These are phyloP conservation scores for Cynaeus angustus DNA, from an alignment of 2,888 invertebrate genomes.

Conservation along the genomic window DNA sequence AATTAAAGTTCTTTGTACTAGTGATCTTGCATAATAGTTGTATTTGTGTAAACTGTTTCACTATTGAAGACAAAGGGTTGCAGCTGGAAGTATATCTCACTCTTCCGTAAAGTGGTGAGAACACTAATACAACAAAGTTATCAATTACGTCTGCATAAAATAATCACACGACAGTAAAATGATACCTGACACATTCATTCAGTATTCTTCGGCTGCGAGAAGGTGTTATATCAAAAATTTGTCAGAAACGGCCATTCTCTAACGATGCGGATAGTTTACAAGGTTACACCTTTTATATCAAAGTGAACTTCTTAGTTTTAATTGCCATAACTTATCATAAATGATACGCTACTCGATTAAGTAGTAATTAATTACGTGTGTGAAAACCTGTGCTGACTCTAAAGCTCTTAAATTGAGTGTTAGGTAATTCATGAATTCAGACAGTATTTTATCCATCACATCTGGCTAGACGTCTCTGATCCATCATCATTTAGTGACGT, in stretches of 20 bases:
- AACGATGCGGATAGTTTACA: background rate
- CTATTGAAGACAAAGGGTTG: constrained; percentile 29
- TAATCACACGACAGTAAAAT: constrained; percentile 13
- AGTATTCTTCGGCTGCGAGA: too few species aligned
- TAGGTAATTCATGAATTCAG: constrained; percentile 3
- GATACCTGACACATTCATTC: too few species aligned
- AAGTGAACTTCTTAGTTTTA: constrained; percentile 13
- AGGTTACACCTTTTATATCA: constrained; percentile 13
- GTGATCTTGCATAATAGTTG: constrained; percentile 21
- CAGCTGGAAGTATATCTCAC: constrained; percentile 2
- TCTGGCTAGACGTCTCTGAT: background rate
- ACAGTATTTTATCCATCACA: constrained; percentile 11
- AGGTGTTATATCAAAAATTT: too few species aligned
- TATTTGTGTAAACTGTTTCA: constrained; percentile 29
- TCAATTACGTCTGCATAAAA: constrained; percentile 21
- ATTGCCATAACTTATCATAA: constrained; percentile 29
- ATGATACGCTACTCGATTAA: constrained; percentile 23
- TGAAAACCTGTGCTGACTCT: constrained; percentile 12
- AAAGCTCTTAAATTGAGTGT: constrained; percentile 11
- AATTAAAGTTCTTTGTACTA: constrained; percentile 31
- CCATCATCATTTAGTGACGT: constrained; percentile 8
- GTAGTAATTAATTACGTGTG: constrained; percentile 22
- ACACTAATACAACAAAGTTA: constrained; percentile 29
- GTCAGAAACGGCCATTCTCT: too few species aligned
- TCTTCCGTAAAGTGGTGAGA: constrained; percentile 34